Evolutionary conservation across 2,797 vertebrate species (phyloP).

Genomic region (Spheniscus humboldti): DNA sequence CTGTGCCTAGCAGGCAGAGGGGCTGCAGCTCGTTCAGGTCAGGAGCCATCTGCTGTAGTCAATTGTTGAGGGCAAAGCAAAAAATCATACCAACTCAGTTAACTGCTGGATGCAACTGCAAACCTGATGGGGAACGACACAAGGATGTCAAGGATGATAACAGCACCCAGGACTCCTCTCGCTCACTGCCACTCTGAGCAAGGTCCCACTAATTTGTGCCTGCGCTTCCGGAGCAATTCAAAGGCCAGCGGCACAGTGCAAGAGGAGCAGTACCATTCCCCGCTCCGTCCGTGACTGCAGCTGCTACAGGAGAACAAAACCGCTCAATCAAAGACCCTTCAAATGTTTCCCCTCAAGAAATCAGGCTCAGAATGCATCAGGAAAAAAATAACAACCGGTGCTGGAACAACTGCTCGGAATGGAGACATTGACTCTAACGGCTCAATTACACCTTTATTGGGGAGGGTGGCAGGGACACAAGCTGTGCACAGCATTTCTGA

Average conservation of each 20-base stretch:
- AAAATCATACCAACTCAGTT: neutral
- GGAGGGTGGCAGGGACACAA: neutral
- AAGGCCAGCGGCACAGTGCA: neutral
- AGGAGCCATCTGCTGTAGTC: rapidly evolving
- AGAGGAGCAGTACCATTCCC: neutral
- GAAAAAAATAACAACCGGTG: neutral
- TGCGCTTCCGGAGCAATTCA: neutral
- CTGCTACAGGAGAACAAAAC: neutral
- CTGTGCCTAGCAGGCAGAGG: neutral
- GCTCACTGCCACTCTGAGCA: rapidly evolving
- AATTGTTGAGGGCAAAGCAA: rapidly evolving
- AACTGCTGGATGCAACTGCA: neutral
- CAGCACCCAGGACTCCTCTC: neutral
- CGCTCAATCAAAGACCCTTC: neutral
- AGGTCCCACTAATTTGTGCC: neutral
- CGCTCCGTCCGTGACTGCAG: neutral
- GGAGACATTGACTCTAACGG: neutral
- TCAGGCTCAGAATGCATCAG: neutral
- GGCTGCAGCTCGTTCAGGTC: neutral
- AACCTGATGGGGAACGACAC: neutral
- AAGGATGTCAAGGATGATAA: neutral
- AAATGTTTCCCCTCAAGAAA: neutral
- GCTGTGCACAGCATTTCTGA: neutral
- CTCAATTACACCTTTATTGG: neutral
- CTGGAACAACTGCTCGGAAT: neutral